Base-by-base conservation (phyloP, 1,140 invertebrate species). In the Zaprionus ghesquierei region DNA sequence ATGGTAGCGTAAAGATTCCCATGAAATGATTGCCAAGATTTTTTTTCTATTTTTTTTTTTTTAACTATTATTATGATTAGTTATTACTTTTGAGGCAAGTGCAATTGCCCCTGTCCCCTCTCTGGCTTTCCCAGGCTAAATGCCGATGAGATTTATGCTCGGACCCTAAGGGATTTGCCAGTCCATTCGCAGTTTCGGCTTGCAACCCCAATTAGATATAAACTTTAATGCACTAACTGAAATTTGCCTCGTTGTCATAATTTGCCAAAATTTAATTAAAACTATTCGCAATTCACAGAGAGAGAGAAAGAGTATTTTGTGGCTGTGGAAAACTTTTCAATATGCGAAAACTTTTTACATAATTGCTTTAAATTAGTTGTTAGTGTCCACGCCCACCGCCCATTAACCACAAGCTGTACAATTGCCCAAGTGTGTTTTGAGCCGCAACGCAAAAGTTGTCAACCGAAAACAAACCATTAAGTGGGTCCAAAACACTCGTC, bases 301-400 rank as follows among this genome's bases (percentile, higher is more conserved):
- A 74, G 8, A 74, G 82, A 66, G 72, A 84, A 10, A 22, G 35
- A 41, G 35, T 41, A 41, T 41, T 79, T 89, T 85, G 85, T 33
- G 80, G 79, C 65, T 62, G 35, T 5, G 8, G 29, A 68, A n/a
- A 82, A 81, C 66, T 87, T 87, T 76, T 23, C 59, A 70, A 77
- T 74, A 76, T 58, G 23, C 44, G 55, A 60, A 89, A 89, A 89
- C 69, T 89, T 89, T 85, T 89, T 89, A 75, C 80, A 79, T 84
- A 89, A 89, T 89, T 89, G 77, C 71, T 89, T 89, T 89, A 89
- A 89, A 89, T 89, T 89, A 89, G 85, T 89, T 89, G 85, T 89
- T 85, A 89, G 80, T 75, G 62, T 68, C 71, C 69, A 46, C 63
- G 15, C 15, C 44, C 29, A 29, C 13, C 25, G 15, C 46, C 6